Evolutionary conservation across 2,888 invertebrate genomes (phyloP), one percentile per base, ranked within the genome.

Genomic region (Hybos culiciformis): DNA sequence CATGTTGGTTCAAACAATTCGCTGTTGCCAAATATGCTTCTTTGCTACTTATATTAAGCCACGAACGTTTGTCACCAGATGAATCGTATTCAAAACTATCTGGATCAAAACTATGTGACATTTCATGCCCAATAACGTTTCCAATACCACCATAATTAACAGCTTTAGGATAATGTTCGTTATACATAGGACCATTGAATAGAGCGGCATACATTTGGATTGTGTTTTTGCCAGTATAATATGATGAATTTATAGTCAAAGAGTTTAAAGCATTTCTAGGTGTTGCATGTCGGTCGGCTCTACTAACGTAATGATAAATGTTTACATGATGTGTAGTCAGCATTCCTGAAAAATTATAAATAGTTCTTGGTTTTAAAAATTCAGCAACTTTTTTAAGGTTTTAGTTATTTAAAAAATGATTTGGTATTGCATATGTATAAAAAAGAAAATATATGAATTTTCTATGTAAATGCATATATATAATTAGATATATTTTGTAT

Each of bases 91-190:
- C n/a, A n/a, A 19, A 7, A 24, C 37, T 33, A 37, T 33, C 31
- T 15, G 37, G 23, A 41, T 44, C 44, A 37, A 44, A 32, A 19
- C 36, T 19, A 38, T 44, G 44, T 2, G 40, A 41, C 21, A 44
- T 37, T 32, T 46, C 46, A 26, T 46, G 46, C 19, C 29, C 46
- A 17, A 43, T 38, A 19, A 38, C 34, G 11, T 43, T 37, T 29
- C 46, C 46, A 29, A 40, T 15, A 11, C 24, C 39, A n/a, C 41
- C 46, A 12, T 32, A 29, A 4, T 37, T 41, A 15, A 43, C 2
- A 4, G 37, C 32, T 41, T 41, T 24, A n/a, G 46, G 41, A 20
- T 14, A 39, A 12, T 31, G 19, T 23, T 4, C 11, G 23, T 43
- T 26, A 23, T 43, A 41, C n/a, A 41, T 38, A 11, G 40, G 31